A percentile compares a stretch with the other conserved stretches of the same genome.
Evolutionary conservation across 2,797 vertebrate genomes (phyloP).

Genomic region (Oreortyx pictus): DNA sequence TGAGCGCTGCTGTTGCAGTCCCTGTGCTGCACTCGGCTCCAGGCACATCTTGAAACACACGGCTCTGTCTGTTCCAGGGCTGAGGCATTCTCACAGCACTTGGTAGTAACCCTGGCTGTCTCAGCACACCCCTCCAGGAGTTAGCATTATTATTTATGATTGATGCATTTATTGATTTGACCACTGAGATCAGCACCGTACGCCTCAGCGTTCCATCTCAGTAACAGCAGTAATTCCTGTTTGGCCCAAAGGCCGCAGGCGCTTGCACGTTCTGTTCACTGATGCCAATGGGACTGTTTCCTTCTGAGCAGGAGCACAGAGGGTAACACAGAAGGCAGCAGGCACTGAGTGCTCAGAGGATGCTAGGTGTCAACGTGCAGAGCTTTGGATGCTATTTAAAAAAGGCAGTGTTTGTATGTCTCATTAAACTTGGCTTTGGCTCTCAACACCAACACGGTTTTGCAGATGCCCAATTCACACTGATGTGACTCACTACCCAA

Average conservation of each 20-base stretch:
- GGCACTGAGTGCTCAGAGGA: fast-evolving
- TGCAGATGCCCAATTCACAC: not conserved
- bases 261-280: not conserved
- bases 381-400: not conserved
- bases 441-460: not conserved
- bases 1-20: not conserved
- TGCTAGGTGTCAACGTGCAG: not conserved
- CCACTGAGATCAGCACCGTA: not conserved
- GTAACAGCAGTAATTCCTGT: not conserved
- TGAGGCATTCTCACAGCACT: not conserved
- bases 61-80: not conserved
- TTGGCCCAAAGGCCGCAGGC: not conserved
- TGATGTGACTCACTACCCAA: not conserved
- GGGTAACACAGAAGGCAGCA: not conserved
- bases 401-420: too few relatives aligned
- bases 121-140: not conserved
- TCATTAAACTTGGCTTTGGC: not conserved
- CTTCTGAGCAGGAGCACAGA: not conserved
- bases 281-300: fast-evolving
- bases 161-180: too few relatives aligned
- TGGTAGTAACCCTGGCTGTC: not conserved
- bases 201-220: fast-evolving
- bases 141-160: not conserved
- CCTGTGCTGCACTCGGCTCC: not conserved
- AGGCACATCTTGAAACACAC: fast-evolving